phyloP scores from a whole-genome alignment of 2,113 vertebrate genomes.

The Lampris incognitus region DNA sequence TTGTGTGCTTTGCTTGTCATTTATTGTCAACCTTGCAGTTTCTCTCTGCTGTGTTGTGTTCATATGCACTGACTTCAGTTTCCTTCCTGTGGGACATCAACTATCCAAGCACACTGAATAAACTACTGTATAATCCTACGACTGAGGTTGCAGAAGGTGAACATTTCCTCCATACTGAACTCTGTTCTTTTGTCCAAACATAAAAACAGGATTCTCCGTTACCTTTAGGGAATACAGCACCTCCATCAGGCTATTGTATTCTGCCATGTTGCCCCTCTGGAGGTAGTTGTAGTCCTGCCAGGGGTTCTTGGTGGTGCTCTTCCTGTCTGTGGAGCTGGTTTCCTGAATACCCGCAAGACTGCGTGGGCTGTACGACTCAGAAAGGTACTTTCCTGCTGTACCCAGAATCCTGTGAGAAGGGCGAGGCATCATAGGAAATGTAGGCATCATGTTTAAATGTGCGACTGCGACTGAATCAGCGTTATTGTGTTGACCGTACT shows the following conservation, averaged over 20 bases:
- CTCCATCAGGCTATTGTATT: constrained; percentile 93
- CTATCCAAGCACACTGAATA: too few relatives aligned
- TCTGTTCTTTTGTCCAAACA: neutral
- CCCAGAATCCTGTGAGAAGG: constrained; percentile 86
- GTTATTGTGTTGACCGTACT: too few relatives aligned
- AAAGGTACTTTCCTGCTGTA: constrained; percentile 91
- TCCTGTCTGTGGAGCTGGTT: constrained; percentile 84
- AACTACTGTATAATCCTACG: too few relatives aligned
- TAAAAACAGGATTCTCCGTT: neutral
- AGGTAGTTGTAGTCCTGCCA: constrained; percentile 99
- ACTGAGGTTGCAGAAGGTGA: too few relatives aligned
- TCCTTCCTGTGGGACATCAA: too few relatives aligned
- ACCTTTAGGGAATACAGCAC: constrained; percentile 95
- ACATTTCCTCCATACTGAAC: too few relatives aligned
- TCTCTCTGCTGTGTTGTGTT: too few relatives aligned
- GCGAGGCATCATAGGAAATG: constrained; percentile 8
- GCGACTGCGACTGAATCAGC: neutral
- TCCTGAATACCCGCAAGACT: constrained; percentile 93
- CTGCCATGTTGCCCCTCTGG: constrained; percentile 86
- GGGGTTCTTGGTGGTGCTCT: constrained; percentile 87
- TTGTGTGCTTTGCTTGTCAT: too few relatives aligned
- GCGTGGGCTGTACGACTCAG: constrained; percentile 93
- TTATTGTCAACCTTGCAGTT: too few relatives aligned
- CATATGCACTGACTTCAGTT: too few relatives aligned
- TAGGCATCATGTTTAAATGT: neutral